phyloP scores from a whole-genome alignment of 2,888 invertebrate species.

The Ophion obscuratus region DNA sequence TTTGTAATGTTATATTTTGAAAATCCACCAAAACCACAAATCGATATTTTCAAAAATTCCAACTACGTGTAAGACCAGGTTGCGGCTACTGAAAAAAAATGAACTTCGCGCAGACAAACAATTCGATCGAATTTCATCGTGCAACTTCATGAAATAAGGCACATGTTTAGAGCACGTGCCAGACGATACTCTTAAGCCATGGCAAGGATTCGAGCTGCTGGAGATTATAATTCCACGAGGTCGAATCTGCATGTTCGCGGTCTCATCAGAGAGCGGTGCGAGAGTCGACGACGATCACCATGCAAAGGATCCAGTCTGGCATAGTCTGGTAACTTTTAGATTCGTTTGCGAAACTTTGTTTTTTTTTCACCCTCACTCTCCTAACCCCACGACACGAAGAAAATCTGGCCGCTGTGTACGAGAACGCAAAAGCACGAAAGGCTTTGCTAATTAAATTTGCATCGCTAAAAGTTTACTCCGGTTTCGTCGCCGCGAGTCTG shows the following conservation, averaged over 20 bases:
- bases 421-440: slow-evolving; percentile 32
- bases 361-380: neutral
- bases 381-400: slow-evolving; percentile 1
- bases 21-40: too few species aligned
- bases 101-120: neutral
- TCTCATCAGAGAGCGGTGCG: neutral
- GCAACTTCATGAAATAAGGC: neutral
- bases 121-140: slow-evolving; percentile 13
- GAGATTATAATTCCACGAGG: slow-evolving; percentile 23
- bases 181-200: neutral
- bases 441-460: slow-evolving; percentile 69
- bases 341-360: slow-evolving; percentile 17
- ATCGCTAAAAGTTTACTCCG: slow-evolving; percentile 67
- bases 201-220: slow-evolving; percentile 7
- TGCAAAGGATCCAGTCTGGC: slow-evolving; percentile 9
- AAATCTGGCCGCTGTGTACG: slow-evolving; percentile 25
- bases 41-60: too few species aligned
- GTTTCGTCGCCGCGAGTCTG: slow-evolving; percentile 36
- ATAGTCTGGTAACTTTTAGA: slow-evolving; percentile 37
- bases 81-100: neutral
- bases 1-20: too few species aligned
- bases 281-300: slow-evolving; percentile 16
- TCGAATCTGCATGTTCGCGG: slow-evolving; percentile 21
- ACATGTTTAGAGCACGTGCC: slow-evolving; percentile 1
- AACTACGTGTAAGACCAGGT: too few species aligned